Evolutionary conservation across 2,113 vertebrate genomes (phyloP), one percentile per base, ranked within the genome.

Genomic region (Miniopterus natalensis): DNA sequence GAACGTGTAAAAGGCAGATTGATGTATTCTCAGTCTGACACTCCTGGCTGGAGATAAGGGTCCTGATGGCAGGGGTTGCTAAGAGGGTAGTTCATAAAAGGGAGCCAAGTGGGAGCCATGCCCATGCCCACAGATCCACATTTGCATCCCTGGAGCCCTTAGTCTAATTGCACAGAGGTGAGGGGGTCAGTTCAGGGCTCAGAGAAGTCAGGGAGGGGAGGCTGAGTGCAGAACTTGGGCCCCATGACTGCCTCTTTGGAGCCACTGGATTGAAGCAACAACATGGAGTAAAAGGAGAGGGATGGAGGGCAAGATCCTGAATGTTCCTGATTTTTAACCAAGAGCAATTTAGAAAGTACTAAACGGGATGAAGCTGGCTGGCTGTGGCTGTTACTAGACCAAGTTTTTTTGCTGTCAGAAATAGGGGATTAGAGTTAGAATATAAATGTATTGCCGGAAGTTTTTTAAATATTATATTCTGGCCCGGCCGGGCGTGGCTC

Each of bases 371-470:
- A 17, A 87, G 49, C 36, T 4, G 23, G 73, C 71, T 29, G 66
- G 42, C 59, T 90, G 21, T 55, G n/a, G 53, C 74, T 66, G 0
- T 55, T 21, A 86, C 74, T 79, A 68, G 36, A 95, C 85, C 88
- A 79, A 75, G 4, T 21, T 90, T 81, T 84, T 77, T 47, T 75
- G 20, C 49, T 59, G 80, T 84, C 49, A 75, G 47, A 74, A 85
- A 68, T 9, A 3, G 27, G 29, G 14, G 23, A 40, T 95, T 78
- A 47, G 84, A 77, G 47, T 80, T 80, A 84, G 70, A 93, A 90
- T 92, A 95, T 90, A 90, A 95, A 97, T 80, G 80, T 45, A 45
- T 49, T 47, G 85, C 12, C 59, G 80, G 47, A 90, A 95, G 95
- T 53, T 36, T 36, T 36, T 36, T 36, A 36, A 36, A 36, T 36